Evolutionary conservation across 2,888 invertebrate genomes (phyloP).

Genomic region (Chironomus tentans): DNA sequence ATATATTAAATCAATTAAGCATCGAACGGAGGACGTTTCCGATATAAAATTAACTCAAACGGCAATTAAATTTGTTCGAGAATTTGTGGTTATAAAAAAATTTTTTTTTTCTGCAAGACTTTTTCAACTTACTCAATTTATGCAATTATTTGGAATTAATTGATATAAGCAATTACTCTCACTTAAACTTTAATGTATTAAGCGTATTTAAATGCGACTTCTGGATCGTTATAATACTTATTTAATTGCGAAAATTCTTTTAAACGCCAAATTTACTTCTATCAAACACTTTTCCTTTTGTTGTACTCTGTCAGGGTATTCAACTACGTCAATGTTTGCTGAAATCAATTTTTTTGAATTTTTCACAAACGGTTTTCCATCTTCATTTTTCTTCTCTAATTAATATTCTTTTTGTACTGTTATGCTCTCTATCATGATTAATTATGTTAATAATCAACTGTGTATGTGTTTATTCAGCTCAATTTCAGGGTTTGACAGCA

Average conservation of each 20-base stretch:
- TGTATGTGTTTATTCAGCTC: too few species aligned
- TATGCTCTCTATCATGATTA: too few species aligned
- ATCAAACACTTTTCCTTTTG: neutral
- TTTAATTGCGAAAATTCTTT: neutral
- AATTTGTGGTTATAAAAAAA: neutral
- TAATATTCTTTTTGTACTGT: too few species aligned
- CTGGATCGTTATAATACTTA: conserved; percentile 15
- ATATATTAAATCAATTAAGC: too few species aligned
- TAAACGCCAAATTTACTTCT: neutral
- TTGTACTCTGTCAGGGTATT: neutral
- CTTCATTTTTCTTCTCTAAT: too few species aligned
- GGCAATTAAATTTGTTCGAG: neutral
- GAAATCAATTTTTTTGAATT: too few species aligned
- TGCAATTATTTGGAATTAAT: conserved; percentile 20
- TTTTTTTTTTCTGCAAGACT: too few species aligned
- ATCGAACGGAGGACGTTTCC: neutral
- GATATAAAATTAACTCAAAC: neutral
- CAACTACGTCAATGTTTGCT: neutral
- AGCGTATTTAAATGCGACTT: conserved; percentile 20
- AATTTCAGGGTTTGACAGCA: too few species aligned
- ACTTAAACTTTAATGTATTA: neutral
- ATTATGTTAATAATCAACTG: too few species aligned
- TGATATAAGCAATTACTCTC: neutral
- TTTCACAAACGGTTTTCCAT: too few species aligned
- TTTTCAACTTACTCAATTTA: conserved; percentile 5